phyloP scores from a whole-genome alignment of 2,113 vertebrate species.

The Dasyornis broadbenti region DNA sequence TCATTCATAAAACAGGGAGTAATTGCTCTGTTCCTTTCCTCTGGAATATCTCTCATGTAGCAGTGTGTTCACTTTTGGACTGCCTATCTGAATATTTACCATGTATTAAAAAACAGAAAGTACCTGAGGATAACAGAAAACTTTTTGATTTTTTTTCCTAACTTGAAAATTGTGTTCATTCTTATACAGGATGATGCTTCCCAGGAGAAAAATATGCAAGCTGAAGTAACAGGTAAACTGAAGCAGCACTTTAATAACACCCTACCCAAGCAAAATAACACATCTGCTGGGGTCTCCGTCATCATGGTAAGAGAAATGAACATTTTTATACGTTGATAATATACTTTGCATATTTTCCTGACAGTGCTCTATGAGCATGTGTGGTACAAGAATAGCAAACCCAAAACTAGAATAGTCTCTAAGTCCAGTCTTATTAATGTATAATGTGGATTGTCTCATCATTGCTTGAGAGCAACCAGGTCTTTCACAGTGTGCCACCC shows the following conservation, averaged over 20 bases:
- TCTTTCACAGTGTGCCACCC: not conserved
- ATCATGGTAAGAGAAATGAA: slow-evolving; percentile 86
- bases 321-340: not conserved
- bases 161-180: not conserved
- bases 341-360: not conserved
- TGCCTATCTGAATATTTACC: not conserved
- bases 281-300: slow-evolving; percentile 87
- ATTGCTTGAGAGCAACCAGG: not conserved
- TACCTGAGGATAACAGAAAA: not conserved
- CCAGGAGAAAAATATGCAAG: slow-evolving; percentile 91
- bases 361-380: not conserved
- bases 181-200: slow-evolving; percentile 81
- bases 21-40: not conserved
- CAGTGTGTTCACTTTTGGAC: not conserved
- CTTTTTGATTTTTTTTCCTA: rapidly evolving
- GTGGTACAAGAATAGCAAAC: slow-evolving; percentile 45
- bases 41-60: not conserved
- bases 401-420: not conserved
- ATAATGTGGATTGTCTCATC: not conserved
- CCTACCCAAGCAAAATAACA: slow-evolving; percentile 83
- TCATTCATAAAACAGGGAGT: not conserved
- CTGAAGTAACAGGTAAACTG: slow-evolving; percentile 94
- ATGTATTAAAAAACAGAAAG: not conserved
- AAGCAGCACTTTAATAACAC: slow-evolving; percentile 93
- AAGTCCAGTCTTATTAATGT: not conserved